Evolutionary conservation across 2,797 vertebrate species (phyloP).

Genomic region (Coranthus polyacanthus): DNA sequence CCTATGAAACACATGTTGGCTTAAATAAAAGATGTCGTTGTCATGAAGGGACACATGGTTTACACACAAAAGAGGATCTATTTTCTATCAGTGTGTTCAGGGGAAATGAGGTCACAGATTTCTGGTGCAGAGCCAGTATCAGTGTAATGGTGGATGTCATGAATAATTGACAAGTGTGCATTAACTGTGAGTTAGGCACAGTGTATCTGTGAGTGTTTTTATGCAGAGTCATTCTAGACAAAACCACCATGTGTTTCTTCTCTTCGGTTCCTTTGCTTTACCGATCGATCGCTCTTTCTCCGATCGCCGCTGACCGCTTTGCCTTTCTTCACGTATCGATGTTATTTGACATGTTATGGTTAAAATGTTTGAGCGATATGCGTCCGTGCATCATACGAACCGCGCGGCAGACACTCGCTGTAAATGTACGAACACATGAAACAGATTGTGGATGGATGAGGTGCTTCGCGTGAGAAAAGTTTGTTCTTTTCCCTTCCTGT

Average conservation of each 20-base stretch:
- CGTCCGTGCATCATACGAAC: no score
- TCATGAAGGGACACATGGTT: no score
- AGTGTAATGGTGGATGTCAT: slow-evolving; percentile 43
- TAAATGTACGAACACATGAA: no score
- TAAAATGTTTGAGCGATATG: no score
- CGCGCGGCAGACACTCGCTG: no score
- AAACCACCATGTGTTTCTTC: slow-evolving; percentile 1
- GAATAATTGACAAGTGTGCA: slow-evolving; percentile 52
- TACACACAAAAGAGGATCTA: background rate
- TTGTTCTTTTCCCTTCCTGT: background rate
- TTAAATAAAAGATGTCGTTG: background rate
- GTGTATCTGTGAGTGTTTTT: slow-evolving; percentile 1
- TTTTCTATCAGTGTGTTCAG: slow-evolving; percentile 7
- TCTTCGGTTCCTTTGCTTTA: background rate
- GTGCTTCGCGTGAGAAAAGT: slow-evolving; percentile 6
- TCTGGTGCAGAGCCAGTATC: slow-evolving; percentile 15
- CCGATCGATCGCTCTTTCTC: no score
- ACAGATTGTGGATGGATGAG: background rate
- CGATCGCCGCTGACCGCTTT: no score
- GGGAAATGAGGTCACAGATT: slow-evolving; percentile 13
- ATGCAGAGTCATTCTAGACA: slow-evolving; percentile 42
- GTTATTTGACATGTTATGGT: no score
- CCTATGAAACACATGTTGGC: background rate
- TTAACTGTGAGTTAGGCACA: slow-evolving; percentile 9
- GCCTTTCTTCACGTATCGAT: no score